Evolutionary conservation across 2,888 invertebrate genomes (phyloP), one percentile per base, ranked within the genome.

Genomic region (Drosophila borealis): DNA sequence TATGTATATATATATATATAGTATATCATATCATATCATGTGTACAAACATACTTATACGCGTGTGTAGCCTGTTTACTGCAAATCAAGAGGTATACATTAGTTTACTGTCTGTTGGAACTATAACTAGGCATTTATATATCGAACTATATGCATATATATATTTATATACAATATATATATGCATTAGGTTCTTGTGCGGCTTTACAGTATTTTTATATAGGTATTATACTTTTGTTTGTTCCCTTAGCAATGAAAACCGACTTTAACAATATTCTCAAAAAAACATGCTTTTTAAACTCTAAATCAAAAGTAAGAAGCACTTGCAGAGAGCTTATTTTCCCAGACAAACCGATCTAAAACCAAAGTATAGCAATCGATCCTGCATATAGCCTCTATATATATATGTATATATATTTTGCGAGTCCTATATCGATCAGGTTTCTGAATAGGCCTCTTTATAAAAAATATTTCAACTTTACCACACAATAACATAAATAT

Each of bases 201-300:
- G 65, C 77, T 80, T 73, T 71, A 67, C 45, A 78, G 69, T 33
- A 42, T 34, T 19, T 6, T 17, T 1, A 17, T 17, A 17, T 17
- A 17, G 2, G 17, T 17, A 17, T 17, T 19, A 36, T 36, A 25
- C 36, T 37, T 29, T 13, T 71, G 8, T 74, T 74, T 78, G 81
- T 86, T 83, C 83, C 83, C 84, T 49, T 83, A 74, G 69, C 71
- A 83, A 81, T 83, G 70, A 81, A 81, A 81, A 75, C 73, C 67
- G 63, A 77, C 63, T 48, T 39, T 46, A 70, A 74, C 33, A 72
- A 36, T 39, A 61, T 42, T 5, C 8, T 8, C 8, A 29, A 41
- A 42, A 42, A 71, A 63, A 8, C 6, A 25, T 0, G 25, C 41
- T 17, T 8, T 34, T 17, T 39, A 3, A 42, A 39, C 9, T 9